Percentiles rank a stretch among this genome's conserved stretches.
phyloP scores from a whole-genome alignment of 2,797 vertebrate genomes.

The Myiotriccus ornatus region DNA sequence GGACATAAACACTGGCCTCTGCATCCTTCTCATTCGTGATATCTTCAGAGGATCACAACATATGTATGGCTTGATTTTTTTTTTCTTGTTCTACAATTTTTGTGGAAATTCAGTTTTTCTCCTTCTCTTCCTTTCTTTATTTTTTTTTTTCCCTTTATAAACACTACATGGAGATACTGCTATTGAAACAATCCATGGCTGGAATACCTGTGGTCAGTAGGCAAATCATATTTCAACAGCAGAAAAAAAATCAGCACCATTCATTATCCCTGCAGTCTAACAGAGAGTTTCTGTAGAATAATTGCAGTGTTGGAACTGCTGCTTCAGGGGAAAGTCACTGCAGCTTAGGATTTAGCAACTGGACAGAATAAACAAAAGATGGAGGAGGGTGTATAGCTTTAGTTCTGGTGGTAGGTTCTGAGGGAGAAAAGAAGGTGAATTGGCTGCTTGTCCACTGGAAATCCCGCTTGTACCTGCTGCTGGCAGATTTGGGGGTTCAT shows the following conservation, averaged over 20 bases:
- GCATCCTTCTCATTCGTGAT: background rate
- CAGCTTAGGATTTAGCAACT: background rate
- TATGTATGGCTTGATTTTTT: background rate
- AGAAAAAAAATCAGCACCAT: background rate
- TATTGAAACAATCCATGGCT: background rate
- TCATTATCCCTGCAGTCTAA: slow-evolving; percentile 50
- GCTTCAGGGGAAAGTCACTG: background rate
- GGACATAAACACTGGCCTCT: background rate
- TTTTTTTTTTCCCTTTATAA: background rate
- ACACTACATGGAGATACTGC: background rate
- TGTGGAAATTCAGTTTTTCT: background rate
- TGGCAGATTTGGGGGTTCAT: background rate
- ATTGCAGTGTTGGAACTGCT: slow-evolving; percentile 17
- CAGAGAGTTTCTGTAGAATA: slow-evolving; percentile 24
- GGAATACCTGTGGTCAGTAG: slow-evolving; percentile 21
- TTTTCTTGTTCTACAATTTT: background rate
- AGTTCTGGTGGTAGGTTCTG: background rate
- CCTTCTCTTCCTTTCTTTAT: background rate
- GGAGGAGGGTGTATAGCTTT: background rate
- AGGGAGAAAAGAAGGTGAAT: background rate
- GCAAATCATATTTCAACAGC: background rate
- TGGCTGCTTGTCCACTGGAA: background rate
- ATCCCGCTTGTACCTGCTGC: background rate
- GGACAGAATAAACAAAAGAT: slow-evolving; percentile 2
- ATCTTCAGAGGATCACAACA: background rate